Evolutionary conservation across 2,113 vertebrate species (phyloP), one percentile per base, ranked within the genome.

Genomic region (Dascyllus trimaculatus): DNA sequence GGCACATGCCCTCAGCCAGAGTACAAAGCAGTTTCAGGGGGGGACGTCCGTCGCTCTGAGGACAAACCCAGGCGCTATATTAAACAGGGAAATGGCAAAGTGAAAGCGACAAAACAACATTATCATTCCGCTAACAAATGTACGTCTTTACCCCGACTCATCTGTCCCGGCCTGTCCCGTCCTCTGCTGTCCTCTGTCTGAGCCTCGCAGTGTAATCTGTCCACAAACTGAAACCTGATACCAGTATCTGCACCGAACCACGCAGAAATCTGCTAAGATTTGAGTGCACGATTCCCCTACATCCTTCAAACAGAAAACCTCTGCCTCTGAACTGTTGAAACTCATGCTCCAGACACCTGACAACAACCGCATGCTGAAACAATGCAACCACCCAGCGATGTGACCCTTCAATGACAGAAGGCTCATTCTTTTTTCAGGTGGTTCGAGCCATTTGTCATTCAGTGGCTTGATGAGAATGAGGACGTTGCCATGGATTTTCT

Each of bases 371-470:
- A 48, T 48, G 19, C 19, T 25, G 13, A 22, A 22, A 69, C 63
- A 57, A 35, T 4, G 25, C 18, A 21, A 25, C 10, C 19, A 61
- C 13, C 25, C 29, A 5, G 38, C n/a, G 48, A 35, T 60, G 40
- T 68, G 26, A 66, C 19, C 22, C 26, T 58, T 17, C 26, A 72
- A 38, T 80, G 17, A 72, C 4, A n/a, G 11, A 52, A 48, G 3
- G 1, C 4, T 68, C 24, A 46, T 26, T 67, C 59, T 21, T 53
- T 64, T 81, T 80, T 29, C 58, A 99, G 98, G 89, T 99, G 98
- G 98, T 99, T 99, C 75, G 98, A 99, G 71, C 97, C 98, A 11
- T 99, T 99, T 90, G 98, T 99, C 73, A 98, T 99, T 86, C 98
- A 99, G 90, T 99, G 98, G 98, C 93, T 99, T 56, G 98, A 97